Evolutionary conservation across 2,113 vertebrate genomes (phyloP).

Genomic region (Boulengerochromis microlepis): DNA sequence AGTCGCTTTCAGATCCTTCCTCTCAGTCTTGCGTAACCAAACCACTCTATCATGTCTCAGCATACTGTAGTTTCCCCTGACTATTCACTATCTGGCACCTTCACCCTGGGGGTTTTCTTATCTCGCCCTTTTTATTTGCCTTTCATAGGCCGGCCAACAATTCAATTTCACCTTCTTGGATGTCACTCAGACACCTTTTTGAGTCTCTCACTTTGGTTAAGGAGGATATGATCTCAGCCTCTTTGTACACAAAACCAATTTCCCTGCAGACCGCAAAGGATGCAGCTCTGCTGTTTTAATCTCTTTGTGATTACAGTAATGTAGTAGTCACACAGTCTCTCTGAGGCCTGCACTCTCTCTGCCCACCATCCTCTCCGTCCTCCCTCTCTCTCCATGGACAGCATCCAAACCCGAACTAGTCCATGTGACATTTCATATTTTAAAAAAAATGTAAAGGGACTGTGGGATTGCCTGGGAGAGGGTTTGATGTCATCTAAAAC

Average conservation of each 20-base stretch:
- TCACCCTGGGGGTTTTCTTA: background rate
- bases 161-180: background rate
- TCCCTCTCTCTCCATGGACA: background rate
- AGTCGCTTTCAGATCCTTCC: background rate
- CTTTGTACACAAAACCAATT: constrained; percentile 16
- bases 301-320: constrained; percentile 41
- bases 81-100: background rate
- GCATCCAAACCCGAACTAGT: background rate
- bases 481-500: constrained; percentile 11
- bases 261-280: constrained; percentile 27
- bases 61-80: background rate
- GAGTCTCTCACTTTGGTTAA: background rate
- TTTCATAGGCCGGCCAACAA: background rate
- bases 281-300: constrained; percentile 37
- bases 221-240: constrained; percentile 36
- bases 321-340: constrained; percentile 13
- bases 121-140: background rate
- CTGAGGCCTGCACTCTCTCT: background rate
- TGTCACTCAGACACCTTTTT: background rate
- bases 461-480: background rate
- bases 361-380: background rate
- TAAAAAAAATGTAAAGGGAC: rapidly evolving
- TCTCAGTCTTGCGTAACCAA: constrained; percentile 3
- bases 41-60: background rate
- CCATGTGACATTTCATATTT: background rate